Conservation (phyloP, 1,140 invertebrate genomes). For the Xylocopa sonorina region DNA sequence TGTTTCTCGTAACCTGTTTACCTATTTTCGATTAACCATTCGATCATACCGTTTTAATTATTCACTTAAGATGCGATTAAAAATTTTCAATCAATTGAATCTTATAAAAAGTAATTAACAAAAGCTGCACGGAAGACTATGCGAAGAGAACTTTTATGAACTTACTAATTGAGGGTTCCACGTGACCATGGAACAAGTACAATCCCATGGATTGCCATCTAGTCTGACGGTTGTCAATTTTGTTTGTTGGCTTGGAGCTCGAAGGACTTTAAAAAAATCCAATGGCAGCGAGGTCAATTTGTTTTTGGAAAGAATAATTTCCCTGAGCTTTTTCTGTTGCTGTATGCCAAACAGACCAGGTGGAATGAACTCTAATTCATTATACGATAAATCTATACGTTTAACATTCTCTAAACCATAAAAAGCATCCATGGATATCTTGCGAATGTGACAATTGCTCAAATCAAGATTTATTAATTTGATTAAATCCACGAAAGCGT, state of each 20-base stretch:
- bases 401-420: slow-evolving; percentile 84
- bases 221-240: slow-evolving; percentile 81
- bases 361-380: slow-evolving; percentile 84
- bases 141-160: not conserved
- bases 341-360: slow-evolving; percentile 83
- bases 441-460: slow-evolving; percentile 84
- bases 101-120: not conserved
- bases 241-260: slow-evolving; percentile 69
- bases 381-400: slow-evolving; percentile 85
- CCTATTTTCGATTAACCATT: slow-evolving; percentile 61
- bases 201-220: slow-evolving; percentile 88
- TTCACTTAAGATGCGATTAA: not conserved
- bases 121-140: no score
- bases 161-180: slow-evolving; percentile 83
- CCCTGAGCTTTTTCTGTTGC: slow-evolving; percentile 83
- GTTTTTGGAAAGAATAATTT: slow-evolving; percentile 85
- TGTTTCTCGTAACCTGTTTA: slow-evolving; percentile 80
- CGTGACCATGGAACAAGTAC: slow-evolving; percentile 85
- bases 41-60: slow-evolving; percentile 33
- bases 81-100: not conserved
- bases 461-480: slow-evolving; percentile 84
- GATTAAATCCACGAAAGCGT: slow-evolving; percentile 85
- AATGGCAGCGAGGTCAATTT: slow-evolving; percentile 83
- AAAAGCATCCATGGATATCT: slow-evolving; percentile 87
- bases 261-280: slow-evolving; percentile 83